These are phyloP conservation scores for Agrilus planipennis DNA, from an alignment of 1,140 invertebrate genomes.

Conservation along the genomic window DNA sequence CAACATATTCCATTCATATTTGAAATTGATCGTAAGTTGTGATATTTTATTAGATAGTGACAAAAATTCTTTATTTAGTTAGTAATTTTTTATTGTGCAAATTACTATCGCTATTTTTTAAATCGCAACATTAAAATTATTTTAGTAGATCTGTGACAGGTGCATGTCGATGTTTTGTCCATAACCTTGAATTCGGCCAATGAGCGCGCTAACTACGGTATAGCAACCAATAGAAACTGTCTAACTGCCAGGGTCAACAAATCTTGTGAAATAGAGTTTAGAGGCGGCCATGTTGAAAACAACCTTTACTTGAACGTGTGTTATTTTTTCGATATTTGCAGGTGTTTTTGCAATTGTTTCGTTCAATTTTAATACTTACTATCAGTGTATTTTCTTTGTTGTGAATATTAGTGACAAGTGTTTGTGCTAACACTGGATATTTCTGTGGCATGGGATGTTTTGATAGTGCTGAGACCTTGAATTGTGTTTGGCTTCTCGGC, in stretches of 20 bases:
- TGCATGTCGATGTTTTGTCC: slow-evolving; percentile 31
- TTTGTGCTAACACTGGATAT: slow-evolving; percentile 9
- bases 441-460: slow-evolving; percentile 23
- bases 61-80: neutral
- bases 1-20: neutral
- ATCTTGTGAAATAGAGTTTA: slow-evolving; percentile 30
- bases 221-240: slow-evolving; percentile 28
- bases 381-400: slow-evolving; percentile 10
- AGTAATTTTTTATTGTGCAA: neutral
- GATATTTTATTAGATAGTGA: neutral
- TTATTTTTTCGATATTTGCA: slow-evolving; percentile 23
- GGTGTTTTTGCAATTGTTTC: slow-evolving; percentile 11
- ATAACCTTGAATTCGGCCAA: slow-evolving; percentile 33
- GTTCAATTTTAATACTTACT: slow-evolving; percentile 9
- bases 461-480: slow-evolving; percentile 31
- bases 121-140: slow-evolving; percentile 3
- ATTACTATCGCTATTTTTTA: neutral
- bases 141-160: slow-evolving; percentile 33
- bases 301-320: slow-evolving; percentile 33
- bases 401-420: slow-evolving; percentile 4
- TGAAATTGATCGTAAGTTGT: neutral
- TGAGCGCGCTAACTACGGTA: slow-evolving; percentile 19
- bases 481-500: slow-evolving; percentile 25
- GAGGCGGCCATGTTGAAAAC: slow-evolving; percentile 35
- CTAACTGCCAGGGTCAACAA: slow-evolving; percentile 34